phyloP scores from a whole-genome alignment of 2,888 invertebrate species.

The Danaus chrysippus region DNA sequence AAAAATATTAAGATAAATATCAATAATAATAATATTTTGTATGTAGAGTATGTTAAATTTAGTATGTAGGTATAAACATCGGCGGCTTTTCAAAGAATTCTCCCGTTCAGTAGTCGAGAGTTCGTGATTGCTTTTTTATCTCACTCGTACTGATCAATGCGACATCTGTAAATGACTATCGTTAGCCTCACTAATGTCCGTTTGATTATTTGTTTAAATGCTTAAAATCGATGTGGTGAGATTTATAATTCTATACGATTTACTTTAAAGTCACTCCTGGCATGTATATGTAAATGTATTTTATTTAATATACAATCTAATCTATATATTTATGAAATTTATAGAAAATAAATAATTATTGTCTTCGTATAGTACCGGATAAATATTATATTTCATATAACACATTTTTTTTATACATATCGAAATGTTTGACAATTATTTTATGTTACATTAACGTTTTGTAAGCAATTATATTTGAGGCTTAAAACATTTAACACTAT shows the following conservation, averaged over 20 bases:
- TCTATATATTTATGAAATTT: too few relatives aligned
- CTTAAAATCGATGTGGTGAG: conserved; percentile 6
- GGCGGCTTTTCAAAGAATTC: conserved; percentile 62
- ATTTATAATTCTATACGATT: conserved; percentile 15
- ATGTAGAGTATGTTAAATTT: conserved; percentile 3
- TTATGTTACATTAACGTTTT: not conserved
- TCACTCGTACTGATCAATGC: conserved; percentile 46
- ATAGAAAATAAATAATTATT: too few relatives aligned
- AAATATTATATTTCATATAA: not conserved
- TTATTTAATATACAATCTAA: not conserved
- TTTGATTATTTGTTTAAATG: conserved; percentile 16
- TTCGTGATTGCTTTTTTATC: conserved; percentile 65
- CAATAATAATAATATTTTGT: conserved; percentile 3
- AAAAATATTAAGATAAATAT: conserved; percentile 1
- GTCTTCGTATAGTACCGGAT: too few relatives aligned
- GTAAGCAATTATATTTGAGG: conserved; percentile 5
- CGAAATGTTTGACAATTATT: not conserved
- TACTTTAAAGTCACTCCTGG: not conserved
- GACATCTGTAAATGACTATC: conserved; percentile 34
- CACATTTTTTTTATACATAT: not conserved
- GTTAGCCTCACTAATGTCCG: conserved; percentile 27
- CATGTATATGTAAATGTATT: not conserved
- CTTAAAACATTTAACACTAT: conserved; percentile 33
- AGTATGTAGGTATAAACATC: conserved; percentile 17
- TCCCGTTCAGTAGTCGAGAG: conserved; percentile 63